These are phyloP conservation scores for Arnoldichthys spilopterus DNA, from an alignment of 2,797 vertebrate genomes.

Conservation along the genomic window DNA sequence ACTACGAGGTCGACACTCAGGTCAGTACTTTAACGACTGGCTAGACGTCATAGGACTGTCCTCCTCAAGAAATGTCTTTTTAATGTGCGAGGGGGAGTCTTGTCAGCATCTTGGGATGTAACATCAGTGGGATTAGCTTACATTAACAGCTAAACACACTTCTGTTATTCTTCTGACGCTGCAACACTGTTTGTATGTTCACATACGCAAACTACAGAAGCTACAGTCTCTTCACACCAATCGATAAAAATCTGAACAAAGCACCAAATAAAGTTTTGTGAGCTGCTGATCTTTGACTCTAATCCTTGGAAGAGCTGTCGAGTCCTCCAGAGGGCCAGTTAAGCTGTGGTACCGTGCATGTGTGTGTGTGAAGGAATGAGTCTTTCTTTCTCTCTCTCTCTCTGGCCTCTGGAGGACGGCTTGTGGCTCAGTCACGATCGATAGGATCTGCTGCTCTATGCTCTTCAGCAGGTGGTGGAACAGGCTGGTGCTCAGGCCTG, in stretches of 20 bases:
- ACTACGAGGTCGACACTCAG: too few species aligned
- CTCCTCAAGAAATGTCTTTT: too few species aligned
- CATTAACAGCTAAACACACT: too few species aligned
- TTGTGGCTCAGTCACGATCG: slow-evolving; percentile 46
- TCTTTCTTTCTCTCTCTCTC: neutral
- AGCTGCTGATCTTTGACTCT: slow-evolving; percentile 8
- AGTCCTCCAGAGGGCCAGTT: neutral
- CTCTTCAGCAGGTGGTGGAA: slow-evolving; percentile 51
- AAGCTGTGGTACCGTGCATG: neutral
- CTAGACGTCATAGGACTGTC: too few species aligned
- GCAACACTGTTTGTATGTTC: too few species aligned
- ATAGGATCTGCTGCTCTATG: slow-evolving; percentile 34
- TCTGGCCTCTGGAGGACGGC: slow-evolving; percentile 41
- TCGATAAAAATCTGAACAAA: neutral
- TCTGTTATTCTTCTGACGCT: too few species aligned
- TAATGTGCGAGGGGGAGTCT: too few species aligned
- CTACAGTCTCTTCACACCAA: neutral
- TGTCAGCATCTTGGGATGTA: too few species aligned
- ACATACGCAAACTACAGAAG: too few species aligned
- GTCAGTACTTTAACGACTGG: too few species aligned
- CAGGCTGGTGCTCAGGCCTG: slow-evolving; percentile 35
- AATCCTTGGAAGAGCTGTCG: neutral
- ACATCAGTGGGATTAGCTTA: too few species aligned
- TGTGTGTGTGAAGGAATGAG: slow-evolving; percentile 2
- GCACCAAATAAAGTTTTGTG: slow-evolving; percentile 13